Evolutionary conservation across 2,888 invertebrate species (phyloP).

Genomic region (Nysson spinosus): DNA sequence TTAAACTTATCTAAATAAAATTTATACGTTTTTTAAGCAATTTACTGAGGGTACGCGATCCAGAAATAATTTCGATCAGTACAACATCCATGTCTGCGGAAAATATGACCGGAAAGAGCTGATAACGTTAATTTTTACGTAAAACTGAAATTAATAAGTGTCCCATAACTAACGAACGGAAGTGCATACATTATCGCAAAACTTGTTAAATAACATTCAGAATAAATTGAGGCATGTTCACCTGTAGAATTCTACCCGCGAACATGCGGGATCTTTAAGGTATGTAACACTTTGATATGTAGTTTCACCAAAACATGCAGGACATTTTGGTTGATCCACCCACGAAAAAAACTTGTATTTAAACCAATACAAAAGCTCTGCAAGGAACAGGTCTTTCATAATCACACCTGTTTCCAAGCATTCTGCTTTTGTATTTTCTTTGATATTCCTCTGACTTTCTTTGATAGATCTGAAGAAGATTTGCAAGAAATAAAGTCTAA

Average conservation of each 20-base stretch:
- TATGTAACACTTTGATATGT: slow-evolving; percentile 64
- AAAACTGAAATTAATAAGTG: too few species aligned
- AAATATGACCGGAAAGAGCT: too few species aligned
- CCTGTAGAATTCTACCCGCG: slow-evolving; percentile 82
- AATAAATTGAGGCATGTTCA: slow-evolving; percentile 67
- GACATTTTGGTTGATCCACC: slow-evolving; percentile 90
- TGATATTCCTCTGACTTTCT: neutral
- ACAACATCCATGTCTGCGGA: too few species aligned
- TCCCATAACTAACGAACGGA: too few species aligned
- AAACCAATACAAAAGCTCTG: slow-evolving; percentile 94
- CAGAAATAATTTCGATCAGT: too few species aligned
- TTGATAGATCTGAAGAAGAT: slow-evolving; percentile 46
- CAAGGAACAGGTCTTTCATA: slow-evolving; percentile 85
- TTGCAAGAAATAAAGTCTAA: neutral
- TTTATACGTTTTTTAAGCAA: too few species aligned
- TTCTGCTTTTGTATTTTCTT: neutral
- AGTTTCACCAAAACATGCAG: slow-evolving; percentile 81
- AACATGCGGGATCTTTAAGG: slow-evolving; percentile 75
- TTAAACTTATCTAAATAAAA: too few species aligned
- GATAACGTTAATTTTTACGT: too few species aligned
- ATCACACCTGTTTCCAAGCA: slow-evolving; percentile 78
- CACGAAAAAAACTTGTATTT: slow-evolving; percentile 94
- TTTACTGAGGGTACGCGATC: too few species aligned
- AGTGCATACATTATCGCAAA: too few species aligned
- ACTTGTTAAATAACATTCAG: too few species aligned